Evolutionary conservation across 2,888 invertebrate species (phyloP).

Genomic region (Hyalella azteca): DNA sequence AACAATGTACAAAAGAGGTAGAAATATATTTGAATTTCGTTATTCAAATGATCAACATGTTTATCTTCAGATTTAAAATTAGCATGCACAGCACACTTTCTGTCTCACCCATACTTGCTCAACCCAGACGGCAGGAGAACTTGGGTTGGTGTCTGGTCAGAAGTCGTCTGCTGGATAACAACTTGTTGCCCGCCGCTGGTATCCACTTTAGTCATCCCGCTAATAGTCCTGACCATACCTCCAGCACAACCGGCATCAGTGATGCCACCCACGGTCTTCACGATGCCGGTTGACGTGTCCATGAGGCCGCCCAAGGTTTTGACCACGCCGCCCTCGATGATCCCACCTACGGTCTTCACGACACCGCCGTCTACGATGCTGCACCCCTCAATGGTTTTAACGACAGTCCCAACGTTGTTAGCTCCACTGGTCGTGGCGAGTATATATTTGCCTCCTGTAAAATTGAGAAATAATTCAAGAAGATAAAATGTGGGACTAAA

Average conservation of each 20-base stretch:
- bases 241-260: neutral
- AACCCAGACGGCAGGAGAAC: constrained; percentile 56
- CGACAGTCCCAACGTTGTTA: constrained; percentile 47
- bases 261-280: constrained; percentile 18
- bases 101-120: constrained; percentile 56
- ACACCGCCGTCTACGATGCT: neutral
- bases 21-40: no score
- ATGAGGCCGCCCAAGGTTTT: constrained; percentile 14
- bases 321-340: constrained; percentile 3
- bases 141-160: constrained; percentile 53
- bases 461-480: no score
- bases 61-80: no score
- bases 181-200: neutral
- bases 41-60: no score
- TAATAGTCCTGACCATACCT: neutral
- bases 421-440: constrained; percentile 56
- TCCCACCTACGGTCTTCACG: neutral
- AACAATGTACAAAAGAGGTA: no score
- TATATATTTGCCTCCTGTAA: constrained; percentile 54
- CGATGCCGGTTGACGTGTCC: constrained; percentile 11
- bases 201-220: constrained; percentile 13
- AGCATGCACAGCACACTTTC: no score
- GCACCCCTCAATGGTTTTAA: constrained; percentile 43
- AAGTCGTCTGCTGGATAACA: constrained; percentile 46
- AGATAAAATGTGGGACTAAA: no score